phyloP scores from a whole-genome alignment of 92 coral and sea anemone species.

The Actinostola sp. region DNA sequence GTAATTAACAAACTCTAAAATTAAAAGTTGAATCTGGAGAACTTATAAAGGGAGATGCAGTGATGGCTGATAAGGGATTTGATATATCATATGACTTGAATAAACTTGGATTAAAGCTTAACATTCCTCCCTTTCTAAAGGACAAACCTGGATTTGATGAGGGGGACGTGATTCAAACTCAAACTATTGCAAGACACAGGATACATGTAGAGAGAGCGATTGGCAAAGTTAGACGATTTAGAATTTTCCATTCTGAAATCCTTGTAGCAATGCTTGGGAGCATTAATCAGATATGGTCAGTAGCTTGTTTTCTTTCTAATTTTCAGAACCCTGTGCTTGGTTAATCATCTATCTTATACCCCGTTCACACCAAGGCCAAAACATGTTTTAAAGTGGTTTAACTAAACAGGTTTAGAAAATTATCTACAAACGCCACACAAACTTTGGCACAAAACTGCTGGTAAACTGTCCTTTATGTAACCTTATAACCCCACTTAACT shows the following conservation, averaged over 20 bases:
- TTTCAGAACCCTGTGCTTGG: slow-evolving; percentile 19
- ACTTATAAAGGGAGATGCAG: slow-evolving; percentile 9
- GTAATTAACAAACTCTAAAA: too few relatives aligned
- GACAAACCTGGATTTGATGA: slow-evolving; percentile 31
- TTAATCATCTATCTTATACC: too few relatives aligned
- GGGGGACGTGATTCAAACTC: slow-evolving; percentile 36
- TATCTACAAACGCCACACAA: too few relatives aligned
- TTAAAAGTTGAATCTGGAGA: slow-evolving; percentile 14
- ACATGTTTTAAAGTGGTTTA: too few relatives aligned
- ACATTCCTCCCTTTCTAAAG: slow-evolving; percentile 40
- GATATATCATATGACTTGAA: slow-evolving; percentile 26
- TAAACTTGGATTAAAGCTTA: slow-evolving; percentile 12
- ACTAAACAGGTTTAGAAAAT: too few relatives aligned
- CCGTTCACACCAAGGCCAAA: too few relatives aligned
- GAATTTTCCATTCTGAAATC: not conserved
- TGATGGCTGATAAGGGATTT: slow-evolving; percentile 54
- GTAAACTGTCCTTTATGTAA: too few relatives aligned
- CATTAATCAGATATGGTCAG: slow-evolving; percentile 7
- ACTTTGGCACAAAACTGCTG: too few relatives aligned
- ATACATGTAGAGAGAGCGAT: slow-evolving; percentile 48
- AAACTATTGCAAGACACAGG: slow-evolving; percentile 42
- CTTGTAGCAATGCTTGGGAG: slow-evolving; percentile 14
- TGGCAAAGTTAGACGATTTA: slow-evolving; percentile 27
- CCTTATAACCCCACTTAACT: too few relatives aligned
- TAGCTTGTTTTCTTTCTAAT: slow-evolving; percentile 8